Evolutionary conservation across 2,797 vertebrate genomes (phyloP), one percentile per base, ranked within the genome.

Genomic region (Tamandua tetradactyla): DNA sequence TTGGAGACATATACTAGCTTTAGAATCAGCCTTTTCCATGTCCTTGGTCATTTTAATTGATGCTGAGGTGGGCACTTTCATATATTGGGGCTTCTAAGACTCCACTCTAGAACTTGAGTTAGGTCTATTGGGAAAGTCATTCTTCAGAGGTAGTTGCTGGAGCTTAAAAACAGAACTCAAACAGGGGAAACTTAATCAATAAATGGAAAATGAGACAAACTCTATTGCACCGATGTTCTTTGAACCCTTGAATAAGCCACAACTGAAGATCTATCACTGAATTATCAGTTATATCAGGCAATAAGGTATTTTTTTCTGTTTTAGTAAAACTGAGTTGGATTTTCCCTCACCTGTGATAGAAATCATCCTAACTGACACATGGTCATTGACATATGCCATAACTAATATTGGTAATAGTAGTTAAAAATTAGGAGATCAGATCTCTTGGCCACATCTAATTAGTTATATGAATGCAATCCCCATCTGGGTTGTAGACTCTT

Each of bases 321-420:
- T 49, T 37, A 82, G 13, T 5, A 87, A 74, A 57, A 27, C 22
- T 35, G 30, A 82, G 5, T 9, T 74, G 42, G 3, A 15, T 59
- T 83, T 92, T 84, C 62, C 83, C 25, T 61, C 57, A 32, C 42
- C 66, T 61, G 20, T 64, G 64, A 92, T 81, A 81, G 42, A 89
- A 88, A 87, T 18, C 61, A 69, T 81, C n/a, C 64, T 40, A 62
- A 86, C 17, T 22, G 62, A 71, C 12, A 69, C 62, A 27, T 1
- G 14, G 4, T 66, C 68, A 59, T 9, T 59, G 66, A 75, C 69
- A 92, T 6, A 27, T 27, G 95, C 32, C 3, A 7, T 66, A 95
- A 95, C 85, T 84, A 30, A 27, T 91, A 90, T 85, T 55, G 89
- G 95, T 94, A 89, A 25, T 2, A 40, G 32, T 83, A 93, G 66